Evolutionary conservation across 1,140 invertebrate genomes (phyloP).

Genomic region (Zophobas atratus): DNA sequence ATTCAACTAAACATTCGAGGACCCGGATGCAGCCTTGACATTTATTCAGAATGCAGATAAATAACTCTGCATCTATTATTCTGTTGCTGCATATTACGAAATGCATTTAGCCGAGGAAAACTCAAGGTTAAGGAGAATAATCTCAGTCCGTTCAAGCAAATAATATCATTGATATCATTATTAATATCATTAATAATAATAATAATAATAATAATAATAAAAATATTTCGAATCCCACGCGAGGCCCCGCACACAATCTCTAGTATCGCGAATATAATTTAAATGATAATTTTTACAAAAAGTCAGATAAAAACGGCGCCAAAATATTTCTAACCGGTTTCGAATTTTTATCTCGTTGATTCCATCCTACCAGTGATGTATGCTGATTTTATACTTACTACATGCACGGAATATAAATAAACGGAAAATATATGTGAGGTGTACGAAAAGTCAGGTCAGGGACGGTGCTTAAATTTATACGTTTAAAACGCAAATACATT

Average conservation of each 20-base stretch:
- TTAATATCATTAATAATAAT: no score
- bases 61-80: conserved; percentile 28
- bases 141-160: no score
- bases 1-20: conserved; percentile 8
- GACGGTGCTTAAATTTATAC: conserved; percentile 25
- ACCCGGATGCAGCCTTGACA: conserved; percentile 47
- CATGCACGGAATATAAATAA: conserved; percentile 31
- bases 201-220: neutral
- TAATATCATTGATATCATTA: no score
- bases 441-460: conserved; percentile 48
- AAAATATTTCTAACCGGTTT: conserved; percentile 37
- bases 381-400: conserved; percentile 15
- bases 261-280: conserved; percentile 13
- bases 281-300: conserved; percentile 36
- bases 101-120: conserved; percentile 31
- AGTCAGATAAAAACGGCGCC: conserved; percentile 31
- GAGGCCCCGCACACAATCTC: conserved; percentile 3
- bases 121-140: conserved; percentile 40
- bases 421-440: conserved; percentile 36
- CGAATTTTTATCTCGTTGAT: conserved; percentile 2
- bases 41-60: conserved; percentile 35
- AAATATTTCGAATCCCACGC: conserved; percentile 11
- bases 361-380: neutral
- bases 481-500: conserved; percentile 15
- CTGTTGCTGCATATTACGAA: conserved; percentile 42